Evolutionary conservation across 2,888 invertebrate species (phyloP), one percentile per base, ranked within the genome.

Genomic region (Pterobdella sp.): DNA sequence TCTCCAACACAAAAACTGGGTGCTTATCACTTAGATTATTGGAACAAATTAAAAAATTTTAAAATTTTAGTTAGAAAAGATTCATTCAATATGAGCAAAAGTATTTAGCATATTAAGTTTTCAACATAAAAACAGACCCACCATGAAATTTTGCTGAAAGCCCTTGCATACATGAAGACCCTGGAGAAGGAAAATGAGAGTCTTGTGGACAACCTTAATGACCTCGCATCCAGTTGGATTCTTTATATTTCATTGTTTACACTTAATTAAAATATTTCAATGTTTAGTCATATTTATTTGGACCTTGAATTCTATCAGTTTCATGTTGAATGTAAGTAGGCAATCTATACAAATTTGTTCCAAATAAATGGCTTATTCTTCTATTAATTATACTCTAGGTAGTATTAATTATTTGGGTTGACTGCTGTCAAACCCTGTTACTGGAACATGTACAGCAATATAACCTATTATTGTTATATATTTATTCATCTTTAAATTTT

Each of bases 71-170:
- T 3, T 56, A 22, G 3, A 56, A 18, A 4, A 3, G 18, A 14
- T 4, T 56, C 3, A 56, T 26, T n/a, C 18, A 22, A 56, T 26
- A 18, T 14, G 18, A 18, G 26, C 7, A 26, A 56, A 26, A 56
- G 14, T 56, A 56, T 14, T 63, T 14, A 63, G 4, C 26, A n/a
- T 63, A 14, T 63, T 63, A 14, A 14, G 4, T 63, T 7, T 26
- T 63, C 10, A n/a, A 63, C 7, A 26, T 31, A 31, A 34, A 32
- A n/a, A 34, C 60, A 71, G 71, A 49, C 71, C 26, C 71, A 71
- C 63, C 71, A 71, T 71, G 71, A 71, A 71, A 52, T 71, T 32
- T 34, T 71, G 10, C 26, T 71, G 71, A 71, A 71, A 60, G 63
- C 71, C 36, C 52, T 71, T 14, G 71, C 31, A 22, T 71, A 71